Percentiles rank a stretch among this genome's conserved stretches.
Evolutionary conservation across 1,140 invertebrate genomes (phyloP).

Genomic region (Diachasmimorpha longicaudata): DNA sequence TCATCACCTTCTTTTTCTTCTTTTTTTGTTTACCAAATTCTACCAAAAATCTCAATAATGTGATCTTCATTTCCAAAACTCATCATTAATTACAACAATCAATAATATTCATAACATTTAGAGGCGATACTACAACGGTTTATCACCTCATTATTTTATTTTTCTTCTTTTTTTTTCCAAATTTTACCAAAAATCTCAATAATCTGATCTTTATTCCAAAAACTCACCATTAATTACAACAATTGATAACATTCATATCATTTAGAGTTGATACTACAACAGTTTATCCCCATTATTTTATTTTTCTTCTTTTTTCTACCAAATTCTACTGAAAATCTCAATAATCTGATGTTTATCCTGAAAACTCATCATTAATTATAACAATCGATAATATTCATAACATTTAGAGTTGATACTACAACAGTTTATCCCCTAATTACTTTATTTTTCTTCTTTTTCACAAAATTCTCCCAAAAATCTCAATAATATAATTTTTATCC

Average conservation of each 20-base stretch:
- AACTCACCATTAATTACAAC: no score
- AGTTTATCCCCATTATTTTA: no score
- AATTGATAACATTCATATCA: no score
- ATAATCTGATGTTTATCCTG: no score
- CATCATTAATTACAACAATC: no score
- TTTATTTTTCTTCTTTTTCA: constrained; percentile 19
- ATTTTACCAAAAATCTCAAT: neutral
- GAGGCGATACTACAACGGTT: no score
- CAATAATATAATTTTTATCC: constrained; percentile 6
- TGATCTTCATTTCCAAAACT: neutral
- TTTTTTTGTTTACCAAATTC: neutral
- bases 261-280: no score
- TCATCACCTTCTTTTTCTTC: no score
- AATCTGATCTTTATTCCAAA: neutral
- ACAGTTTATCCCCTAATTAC: neutral
- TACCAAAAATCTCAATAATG: neutral
- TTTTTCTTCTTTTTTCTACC: constrained; percentile 17
- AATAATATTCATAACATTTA: no score
- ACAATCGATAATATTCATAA: no score
- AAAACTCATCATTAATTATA: no score
- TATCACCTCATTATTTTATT: no score
- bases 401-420: neutral
- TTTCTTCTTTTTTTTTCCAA: constrained; percentile 9
- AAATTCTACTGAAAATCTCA: neutral
- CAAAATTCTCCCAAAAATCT: neutral